Conservation (phyloP, 2,888 invertebrate genomes). For the Eupithecia subfuscata region DNA sequence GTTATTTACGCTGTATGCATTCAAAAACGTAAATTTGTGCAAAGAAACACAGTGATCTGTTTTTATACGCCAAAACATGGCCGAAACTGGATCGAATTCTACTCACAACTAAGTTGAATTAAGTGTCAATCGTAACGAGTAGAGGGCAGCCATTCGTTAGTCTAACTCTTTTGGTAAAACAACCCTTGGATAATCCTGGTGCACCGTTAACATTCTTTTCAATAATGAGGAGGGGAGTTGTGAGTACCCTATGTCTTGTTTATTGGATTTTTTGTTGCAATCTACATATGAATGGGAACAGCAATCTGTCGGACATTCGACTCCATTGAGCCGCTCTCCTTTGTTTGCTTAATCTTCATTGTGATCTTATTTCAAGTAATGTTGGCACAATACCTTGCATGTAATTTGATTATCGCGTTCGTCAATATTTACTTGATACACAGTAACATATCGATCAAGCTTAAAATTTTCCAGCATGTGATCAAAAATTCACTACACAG, state of each 20-base stretch:
- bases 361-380: conserved; percentile 34
- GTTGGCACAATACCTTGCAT: conserved; percentile 34
- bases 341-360: conserved; percentile 59
- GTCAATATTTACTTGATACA: conserved; percentile 42
- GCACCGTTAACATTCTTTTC: conserved; percentile 83
- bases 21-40: not conserved
- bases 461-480: conserved; percentile 7
- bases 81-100: conserved; percentile 53
- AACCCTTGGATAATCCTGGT: conserved; percentile 79
- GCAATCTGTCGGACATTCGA: conserved; percentile 75
- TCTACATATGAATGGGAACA: conserved; percentile 82
- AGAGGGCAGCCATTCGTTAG: conserved; percentile 80
- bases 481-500: conserved; percentile 26
- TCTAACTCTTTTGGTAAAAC: conserved; percentile 83
- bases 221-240: conserved; percentile 80
- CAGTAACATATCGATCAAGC: conserved; percentile 16
- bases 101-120: conserved; percentile 73
- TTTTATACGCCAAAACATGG: conserved; percentile 33
- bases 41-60: conserved; percentile 30
- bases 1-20: not conserved
- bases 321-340: conserved; percentile 62
- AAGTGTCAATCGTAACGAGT: conserved; percentile 79
- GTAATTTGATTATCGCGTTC: conserved; percentile 49
- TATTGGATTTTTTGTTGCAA: conserved; percentile 84
- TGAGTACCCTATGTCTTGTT: conserved; percentile 78